phyloP scores from a whole-genome alignment of 2,113 vertebrate genomes.

The Lucifuga dentata region DNA sequence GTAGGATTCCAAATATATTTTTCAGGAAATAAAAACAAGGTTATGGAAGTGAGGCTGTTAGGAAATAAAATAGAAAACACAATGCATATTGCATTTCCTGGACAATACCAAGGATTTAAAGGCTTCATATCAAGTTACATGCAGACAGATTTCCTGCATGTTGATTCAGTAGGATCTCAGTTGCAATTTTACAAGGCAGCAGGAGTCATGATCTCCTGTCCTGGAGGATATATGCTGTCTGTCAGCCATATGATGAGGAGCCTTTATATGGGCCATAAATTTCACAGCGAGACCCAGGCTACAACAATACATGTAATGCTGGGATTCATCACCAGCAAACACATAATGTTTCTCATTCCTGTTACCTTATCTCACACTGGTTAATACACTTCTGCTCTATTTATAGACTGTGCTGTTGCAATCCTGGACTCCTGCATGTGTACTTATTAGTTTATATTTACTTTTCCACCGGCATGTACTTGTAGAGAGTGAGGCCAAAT shows the following conservation, averaged over 20 bases:
- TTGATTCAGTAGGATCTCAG: constrained; percentile 58
- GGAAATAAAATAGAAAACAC: constrained; percentile 37
- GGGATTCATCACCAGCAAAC: constrained; percentile 66
- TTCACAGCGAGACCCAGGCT: constrained; percentile 59
- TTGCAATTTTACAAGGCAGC: constrained; percentile 52
- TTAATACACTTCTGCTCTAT: constrained; percentile 27
- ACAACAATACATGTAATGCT: constrained; percentile 63
- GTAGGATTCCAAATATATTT: constrained; percentile 33
- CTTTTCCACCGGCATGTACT: constrained; percentile 17
- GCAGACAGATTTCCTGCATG: constrained; percentile 20
- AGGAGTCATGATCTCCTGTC: constrained; percentile 72
- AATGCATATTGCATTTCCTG: constrained; percentile 9
- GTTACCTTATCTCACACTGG: constrained; percentile 39
- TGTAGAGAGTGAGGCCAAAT: constrained; percentile 1
- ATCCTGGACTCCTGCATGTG: constrained; percentile 13
- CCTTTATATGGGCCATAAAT: constrained; percentile 70
- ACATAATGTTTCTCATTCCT: constrained; percentile 53
- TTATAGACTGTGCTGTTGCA: constrained; percentile 24
- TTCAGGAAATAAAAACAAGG: constrained; percentile 19
- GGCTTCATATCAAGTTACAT: constrained; percentile 39
- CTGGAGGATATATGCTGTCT: constrained; percentile 63
- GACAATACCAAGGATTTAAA: constrained; percentile 30
- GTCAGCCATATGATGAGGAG: constrained; percentile 69
- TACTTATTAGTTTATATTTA: constrained; percentile 42
- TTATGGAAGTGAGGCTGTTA: constrained; percentile 19